Conservation (phyloP, 2,797 vertebrate species). For the Clarias laeviceps region DNA sequence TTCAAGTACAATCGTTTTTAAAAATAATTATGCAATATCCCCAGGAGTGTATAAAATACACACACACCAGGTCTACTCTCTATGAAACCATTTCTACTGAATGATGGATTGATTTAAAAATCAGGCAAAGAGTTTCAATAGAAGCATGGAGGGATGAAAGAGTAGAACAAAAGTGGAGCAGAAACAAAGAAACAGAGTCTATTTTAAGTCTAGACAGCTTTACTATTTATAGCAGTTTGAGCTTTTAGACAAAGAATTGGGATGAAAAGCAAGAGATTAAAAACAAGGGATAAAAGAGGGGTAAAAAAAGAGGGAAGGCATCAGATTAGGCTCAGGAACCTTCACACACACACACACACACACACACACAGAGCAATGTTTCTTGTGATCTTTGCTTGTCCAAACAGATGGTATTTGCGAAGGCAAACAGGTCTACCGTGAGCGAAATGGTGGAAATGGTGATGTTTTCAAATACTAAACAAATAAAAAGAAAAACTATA, state of each 20-base stretch:
- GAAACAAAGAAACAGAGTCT: conserved; percentile 1
- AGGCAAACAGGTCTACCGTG: neutral
- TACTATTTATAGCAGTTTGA: neutral
- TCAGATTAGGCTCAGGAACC: neutral
- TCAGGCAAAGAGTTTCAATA: neutral
- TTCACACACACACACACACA: neutral
- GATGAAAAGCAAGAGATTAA: conserved; percentile 25
- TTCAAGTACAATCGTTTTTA: neutral
- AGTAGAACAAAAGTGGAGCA: neutral
- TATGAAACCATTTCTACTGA: neutral
- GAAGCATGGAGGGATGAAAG: conserved; percentile 3
- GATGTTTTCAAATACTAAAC: neutral
- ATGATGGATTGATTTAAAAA: neutral
- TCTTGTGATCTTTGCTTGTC: conserved; percentile 1
- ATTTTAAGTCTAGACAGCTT: conserved; percentile 1
- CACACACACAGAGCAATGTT: neutral
- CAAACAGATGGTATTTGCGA: neutral
- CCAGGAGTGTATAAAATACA: neutral
- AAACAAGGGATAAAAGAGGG: conserved; percentile 5
- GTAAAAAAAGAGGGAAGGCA: neutral
- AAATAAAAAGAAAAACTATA: neutral
- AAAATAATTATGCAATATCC: neutral
- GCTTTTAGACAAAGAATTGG: neutral
- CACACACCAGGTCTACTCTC: neutral
- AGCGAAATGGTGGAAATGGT: neutral